Conservation (phyloP, 1,140 invertebrate genomes). For the Cyclina sinensis region DNA sequence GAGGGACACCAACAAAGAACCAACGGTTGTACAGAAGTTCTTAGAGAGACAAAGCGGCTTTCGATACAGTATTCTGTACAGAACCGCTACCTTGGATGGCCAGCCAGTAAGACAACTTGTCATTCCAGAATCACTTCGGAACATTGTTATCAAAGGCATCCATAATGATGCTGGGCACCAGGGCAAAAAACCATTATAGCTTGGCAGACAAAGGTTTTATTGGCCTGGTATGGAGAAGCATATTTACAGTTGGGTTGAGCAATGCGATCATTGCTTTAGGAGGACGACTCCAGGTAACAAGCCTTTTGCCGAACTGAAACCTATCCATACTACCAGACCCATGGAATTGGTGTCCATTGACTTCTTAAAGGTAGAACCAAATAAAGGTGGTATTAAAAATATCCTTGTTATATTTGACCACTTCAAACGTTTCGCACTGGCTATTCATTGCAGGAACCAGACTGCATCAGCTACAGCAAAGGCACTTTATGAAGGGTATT, state of each 20-base stretch:
- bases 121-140: background rate
- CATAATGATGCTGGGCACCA: conserved; percentile 49
- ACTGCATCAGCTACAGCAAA: background rate
- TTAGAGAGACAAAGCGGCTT: background rate
- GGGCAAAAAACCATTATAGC: background rate
- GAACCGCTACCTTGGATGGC: background rate
- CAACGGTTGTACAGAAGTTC: background rate
- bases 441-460: background rate
- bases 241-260: background rate
- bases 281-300: conserved; percentile 21
- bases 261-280: conserved; percentile 25
- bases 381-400: conserved; percentile 37
- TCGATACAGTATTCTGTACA: background rate
- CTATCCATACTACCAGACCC: conserved; percentile 27
- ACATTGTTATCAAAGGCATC: background rate
- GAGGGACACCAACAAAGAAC: background rate
- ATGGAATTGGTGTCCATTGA: conserved; percentile 61
- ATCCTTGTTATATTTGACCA: conserved; percentile 43
- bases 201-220: conserved; percentile 24
- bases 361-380: conserved; percentile 41
- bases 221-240: conserved; percentile 24
- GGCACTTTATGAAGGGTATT: conserved; percentile 38
- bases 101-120: conserved; percentile 25
- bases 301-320: background rate
- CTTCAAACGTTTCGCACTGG: background rate